Evolutionary conservation across 2,888 invertebrate species (phyloP), one percentile per base, ranked within the genome.

Genomic region (Heteromyza rotundicornis): DNA sequence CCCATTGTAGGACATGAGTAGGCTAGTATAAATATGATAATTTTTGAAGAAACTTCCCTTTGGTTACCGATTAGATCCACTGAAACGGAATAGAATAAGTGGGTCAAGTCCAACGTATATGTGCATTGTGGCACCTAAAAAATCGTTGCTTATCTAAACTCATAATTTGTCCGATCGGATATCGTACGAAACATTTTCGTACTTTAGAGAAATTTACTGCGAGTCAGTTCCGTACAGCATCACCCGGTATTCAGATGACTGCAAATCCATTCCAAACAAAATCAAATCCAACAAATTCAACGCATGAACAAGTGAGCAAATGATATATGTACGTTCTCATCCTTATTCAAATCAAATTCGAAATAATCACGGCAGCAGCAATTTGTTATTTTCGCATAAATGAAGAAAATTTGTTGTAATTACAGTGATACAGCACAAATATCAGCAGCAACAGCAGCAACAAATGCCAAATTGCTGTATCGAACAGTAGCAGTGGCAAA

Each of bases 371-470:
- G 17, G 44, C 19, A 27, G 44, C 19, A 27, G 50, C 51, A 59
- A 55, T 62, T 59, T 50, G 7, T 47, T 47, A 3, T 47, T 35
- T 62, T 58, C 67, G 69, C 66, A 69, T 68, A 69, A 66, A 69
- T 67, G 69, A 71, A 69, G 70, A 68, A 71, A 71, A 71, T 73
- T 71, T 77, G 68, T 72, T 65, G 74, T 79, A 77, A 78, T 78
- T 79, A 78, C 78, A 76, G 79, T 78, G 74, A 78, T 78, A 70
- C 67, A 65, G 68, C 70, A 63, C 63, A 59, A 73, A 70, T 64
- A 65, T 68, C 56, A 57, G 64, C 67, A 58, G 44, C 60, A 60
- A 59, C 55, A 27, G 22, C 40, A 53, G 47, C 47, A 47, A 20
- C 19, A 47, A 47, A 47, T 47, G 19, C 2, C 47, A 47, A 47